Evolutionary conservation across 2,113 vertebrate genomes (phyloP), one percentile per base, ranked within the genome.

Genomic region (Halcyon malimbica): DNA sequence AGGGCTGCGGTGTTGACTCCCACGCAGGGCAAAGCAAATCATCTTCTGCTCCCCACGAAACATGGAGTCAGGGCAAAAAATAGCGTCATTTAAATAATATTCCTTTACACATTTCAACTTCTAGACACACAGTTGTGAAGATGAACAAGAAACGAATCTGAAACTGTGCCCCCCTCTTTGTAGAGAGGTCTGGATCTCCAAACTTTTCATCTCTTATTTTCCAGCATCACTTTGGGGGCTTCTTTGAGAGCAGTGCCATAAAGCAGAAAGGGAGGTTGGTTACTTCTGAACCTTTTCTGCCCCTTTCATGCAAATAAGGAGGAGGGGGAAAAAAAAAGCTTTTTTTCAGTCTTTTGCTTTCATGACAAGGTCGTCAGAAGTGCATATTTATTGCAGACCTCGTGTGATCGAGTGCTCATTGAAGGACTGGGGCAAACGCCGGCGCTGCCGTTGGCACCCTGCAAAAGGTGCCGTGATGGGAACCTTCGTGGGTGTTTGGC

Each of bases 101-200:
- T 81, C 19, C 44, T 62, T 80, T 63, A 48, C 10, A 16, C 5
- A 8, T 65, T 86, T 92, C 25, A 59, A 31, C 5, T 33, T 90
- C 41, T 71, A 77, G 39, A 16, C 1, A 4, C 8, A 11, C 9
- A 57, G 0, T 21, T 71, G 11, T 63, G 41, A 54, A 64, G 53
- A 60, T 16, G 33, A 50, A 81, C 81, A 77, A 60, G 4, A 83
- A 46, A 3, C 2, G 1, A 31, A 59, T 51, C 25, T 56, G 17
- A 41, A 90, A 51, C 5, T 56, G 50, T 20, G 0, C 3, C 8
- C 26, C 29, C 0, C 3, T 3, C 21, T 87, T 81, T 74, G 9
- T 74, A 53, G 12, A 67, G 35, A 42, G 31, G 20, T 63, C 35
- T 71, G 28, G 46, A 57, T 51, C 20, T 39, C 9, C 19, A 41